Evolutionary conservation across 2,888 invertebrate genomes (phyloP).

Genomic region (Tetranychus piercei): DNA sequence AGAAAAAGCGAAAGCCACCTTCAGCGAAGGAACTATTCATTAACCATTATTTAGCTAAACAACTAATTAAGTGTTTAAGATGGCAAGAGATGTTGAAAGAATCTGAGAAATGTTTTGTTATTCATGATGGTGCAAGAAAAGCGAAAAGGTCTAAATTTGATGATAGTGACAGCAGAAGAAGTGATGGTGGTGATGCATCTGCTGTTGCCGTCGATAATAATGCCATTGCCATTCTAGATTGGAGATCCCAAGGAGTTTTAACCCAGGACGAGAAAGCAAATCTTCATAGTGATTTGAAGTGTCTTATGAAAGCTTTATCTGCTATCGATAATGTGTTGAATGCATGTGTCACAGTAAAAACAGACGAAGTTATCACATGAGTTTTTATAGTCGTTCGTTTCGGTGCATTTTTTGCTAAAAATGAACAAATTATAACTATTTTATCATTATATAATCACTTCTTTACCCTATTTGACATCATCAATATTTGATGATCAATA

Average conservation of each 20-base stretch:
- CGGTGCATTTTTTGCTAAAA: not conserved
- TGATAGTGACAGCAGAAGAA: not conserved
- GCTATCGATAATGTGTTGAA: not conserved
- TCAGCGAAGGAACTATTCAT: not conserved
- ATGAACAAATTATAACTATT: no score
- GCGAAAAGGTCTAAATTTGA: not conserved
- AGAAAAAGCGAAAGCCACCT: not conserved
- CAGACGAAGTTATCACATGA: not conserved
- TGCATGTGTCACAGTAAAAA: not conserved
- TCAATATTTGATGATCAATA: not conserved
- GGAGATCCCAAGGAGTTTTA: not conserved
- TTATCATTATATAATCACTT: not conserved
- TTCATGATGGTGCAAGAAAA: not conserved
- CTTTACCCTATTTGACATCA: not conserved
- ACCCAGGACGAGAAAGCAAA: not conserved
- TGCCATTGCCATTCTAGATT: not conserved
- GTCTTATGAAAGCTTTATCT: not conserved
- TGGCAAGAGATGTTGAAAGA: not conserved
- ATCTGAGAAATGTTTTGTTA: not conserved
- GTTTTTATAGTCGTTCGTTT: not conserved
- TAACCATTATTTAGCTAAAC: not conserved
- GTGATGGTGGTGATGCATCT: not conserved
- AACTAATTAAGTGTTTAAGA: not conserved
- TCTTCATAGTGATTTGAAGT: not conserved
- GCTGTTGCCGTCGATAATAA: not conserved